A percentile compares a stretch with the other conserved stretches of the same genome.
Evolutionary conservation across 64 coral and sea anemone species (phyloP).

Genomic region (Porites australiensis): DNA sequence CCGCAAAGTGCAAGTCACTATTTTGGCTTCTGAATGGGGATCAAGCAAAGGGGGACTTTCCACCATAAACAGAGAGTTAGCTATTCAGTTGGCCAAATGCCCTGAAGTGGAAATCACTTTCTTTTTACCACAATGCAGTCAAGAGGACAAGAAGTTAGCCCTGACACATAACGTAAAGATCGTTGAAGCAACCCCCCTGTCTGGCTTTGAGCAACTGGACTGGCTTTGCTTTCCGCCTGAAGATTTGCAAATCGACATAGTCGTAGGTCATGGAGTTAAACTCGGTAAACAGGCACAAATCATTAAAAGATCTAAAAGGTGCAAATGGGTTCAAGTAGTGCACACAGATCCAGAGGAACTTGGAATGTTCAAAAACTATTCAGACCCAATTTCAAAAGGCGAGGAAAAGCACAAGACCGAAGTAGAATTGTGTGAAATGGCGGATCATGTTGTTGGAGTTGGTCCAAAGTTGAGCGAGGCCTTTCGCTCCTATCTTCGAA

Average conservation of each 20-base stretch:
- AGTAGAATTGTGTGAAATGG: no score
- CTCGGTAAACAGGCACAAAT: not conserved
- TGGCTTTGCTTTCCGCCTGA: slow-evolving; percentile 1
- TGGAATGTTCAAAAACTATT: no score
- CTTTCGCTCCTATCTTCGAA: no score
- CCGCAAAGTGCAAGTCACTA: not conserved
- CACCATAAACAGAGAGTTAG: slow-evolving; percentile 29
- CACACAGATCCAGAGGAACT: slow-evolving; percentile 22
- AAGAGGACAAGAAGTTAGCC: not conserved
- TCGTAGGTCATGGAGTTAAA: slow-evolving; percentile 26
- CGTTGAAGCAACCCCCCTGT: not conserved
- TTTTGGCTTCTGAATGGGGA: slow-evolving; percentile 6
- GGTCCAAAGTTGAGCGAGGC: no score
- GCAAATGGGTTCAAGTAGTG: slow-evolving; percentile 34
- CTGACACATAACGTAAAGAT: not conserved
- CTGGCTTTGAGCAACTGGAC: not conserved
- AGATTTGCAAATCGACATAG: not conserved
- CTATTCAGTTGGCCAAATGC: slow-evolving; percentile 26
- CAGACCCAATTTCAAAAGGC: no score
- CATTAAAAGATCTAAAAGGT: not conserved
- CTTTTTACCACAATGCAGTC: not conserved
- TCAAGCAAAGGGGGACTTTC: not conserved
- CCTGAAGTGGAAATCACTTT: slow-evolving; percentile 26
- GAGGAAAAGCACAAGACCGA: no score
- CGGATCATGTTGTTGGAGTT: no score